These are phyloP conservation scores for Chaitophorus viminalis DNA, from an alignment of 2,888 invertebrate genomes.

Conservation along the genomic window DNA sequence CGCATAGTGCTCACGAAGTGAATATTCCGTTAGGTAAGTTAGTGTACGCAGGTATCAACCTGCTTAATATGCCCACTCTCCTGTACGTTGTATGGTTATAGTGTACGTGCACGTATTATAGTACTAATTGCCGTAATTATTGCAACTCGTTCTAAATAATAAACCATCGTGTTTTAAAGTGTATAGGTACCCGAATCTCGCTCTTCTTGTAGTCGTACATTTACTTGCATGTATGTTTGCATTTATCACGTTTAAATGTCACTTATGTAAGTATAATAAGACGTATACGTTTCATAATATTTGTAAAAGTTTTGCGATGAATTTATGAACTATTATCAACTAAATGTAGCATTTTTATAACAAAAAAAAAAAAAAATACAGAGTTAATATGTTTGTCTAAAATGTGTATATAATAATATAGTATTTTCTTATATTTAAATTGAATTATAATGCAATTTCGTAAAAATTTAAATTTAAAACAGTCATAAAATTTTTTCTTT, in stretches of 20 bases:
- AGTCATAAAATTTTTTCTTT: too few relatives aligned
- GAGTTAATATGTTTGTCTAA: too few relatives aligned
- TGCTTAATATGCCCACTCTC: neutral
- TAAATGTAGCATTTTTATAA: too few relatives aligned
- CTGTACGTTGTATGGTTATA: neutral
- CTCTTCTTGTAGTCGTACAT: neutral
- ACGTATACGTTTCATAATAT: neutral
- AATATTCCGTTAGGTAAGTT: neutral
- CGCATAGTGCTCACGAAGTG: neutral
- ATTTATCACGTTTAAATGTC: conserved; percentile 9
- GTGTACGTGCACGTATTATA: neutral
- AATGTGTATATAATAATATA: too few relatives aligned
- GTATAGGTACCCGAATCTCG: neutral
- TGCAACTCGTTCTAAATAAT: neutral
- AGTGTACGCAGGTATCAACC: neutral
- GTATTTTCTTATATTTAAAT: too few relatives aligned
- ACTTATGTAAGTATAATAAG: neutral
- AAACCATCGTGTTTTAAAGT: neutral
- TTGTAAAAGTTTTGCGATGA: neutral
- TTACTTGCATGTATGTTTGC: neutral
- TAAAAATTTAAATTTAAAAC: too few relatives aligned
- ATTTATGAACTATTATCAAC: neutral
- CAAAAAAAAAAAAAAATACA: too few relatives aligned
- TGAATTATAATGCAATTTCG: too few relatives aligned
- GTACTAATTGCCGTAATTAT: neutral